These are phyloP conservation scores for Sebastes minor DNA, from an alignment of 2,797 vertebrate genomes.

Conservation along the genomic window DNA sequence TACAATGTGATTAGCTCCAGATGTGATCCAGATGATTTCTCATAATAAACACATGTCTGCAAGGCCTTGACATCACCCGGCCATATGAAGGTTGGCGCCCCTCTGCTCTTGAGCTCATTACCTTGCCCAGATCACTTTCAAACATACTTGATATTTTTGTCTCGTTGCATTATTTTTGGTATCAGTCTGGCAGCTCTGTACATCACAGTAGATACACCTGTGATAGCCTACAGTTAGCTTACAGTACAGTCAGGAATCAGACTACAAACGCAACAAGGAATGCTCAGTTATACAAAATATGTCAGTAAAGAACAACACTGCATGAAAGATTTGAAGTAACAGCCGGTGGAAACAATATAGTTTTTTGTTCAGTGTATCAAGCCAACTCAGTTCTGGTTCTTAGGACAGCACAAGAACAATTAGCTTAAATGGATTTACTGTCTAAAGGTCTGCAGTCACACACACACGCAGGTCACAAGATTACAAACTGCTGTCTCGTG, in stretches of 20 bases:
- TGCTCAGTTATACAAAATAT: not conserved
- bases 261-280: not conserved
- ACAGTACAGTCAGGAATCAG: not conserved
- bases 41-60: conserved; percentile 28
- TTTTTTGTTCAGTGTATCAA: conserved; percentile 3
- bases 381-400: conserved; percentile 3
- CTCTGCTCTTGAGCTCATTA: conserved; percentile 20
- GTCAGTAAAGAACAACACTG: not conserved
- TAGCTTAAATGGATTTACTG: conserved; percentile 57
- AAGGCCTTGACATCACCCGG: not conserved
- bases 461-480: conserved; percentile 47
- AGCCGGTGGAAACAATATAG: not conserved
- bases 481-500: conserved; percentile 40
- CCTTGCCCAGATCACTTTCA: conserved; percentile 16
- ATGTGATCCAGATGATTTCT: conserved; percentile 37
- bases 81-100: conserved; percentile 9
- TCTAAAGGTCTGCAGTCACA: conserved; percentile 42
- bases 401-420: conserved; percentile 35
- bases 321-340: not conserved
- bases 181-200: not conserved
- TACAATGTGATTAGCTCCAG: conserved; percentile 33
- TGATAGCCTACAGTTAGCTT: not conserved
- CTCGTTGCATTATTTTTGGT: not conserved
- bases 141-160: conserved; percentile 2
- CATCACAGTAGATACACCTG: not conserved